Percentiles rank a stretch among this genome's conserved stretches.
Evolutionary conservation across 2,113 vertebrate species (phyloP).

Genomic region (Antidorcas marsupialis): DNA sequence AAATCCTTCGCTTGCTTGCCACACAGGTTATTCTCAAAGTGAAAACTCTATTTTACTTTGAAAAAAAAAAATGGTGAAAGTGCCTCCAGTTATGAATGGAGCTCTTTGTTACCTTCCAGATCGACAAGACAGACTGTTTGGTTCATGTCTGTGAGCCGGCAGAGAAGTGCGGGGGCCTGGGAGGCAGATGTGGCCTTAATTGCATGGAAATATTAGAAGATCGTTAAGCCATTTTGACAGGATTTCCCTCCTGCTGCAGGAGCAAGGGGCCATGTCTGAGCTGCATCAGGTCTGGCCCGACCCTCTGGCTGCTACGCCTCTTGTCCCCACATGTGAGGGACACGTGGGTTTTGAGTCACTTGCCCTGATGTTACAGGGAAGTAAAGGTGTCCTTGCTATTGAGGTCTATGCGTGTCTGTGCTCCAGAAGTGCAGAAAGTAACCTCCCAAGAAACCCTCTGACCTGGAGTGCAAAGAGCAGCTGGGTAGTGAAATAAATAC

Average conservation of each 20-base stretch:
- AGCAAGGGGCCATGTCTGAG: slow-evolving; percentile 44
- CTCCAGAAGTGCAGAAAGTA: background rate
- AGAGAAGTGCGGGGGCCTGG: slow-evolving; percentile 82
- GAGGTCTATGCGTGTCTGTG: background rate
- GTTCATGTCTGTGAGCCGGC: slow-evolving; percentile 83
- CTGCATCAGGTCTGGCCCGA: slow-evolving; percentile 39
- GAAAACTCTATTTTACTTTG: slow-evolving; percentile 81
- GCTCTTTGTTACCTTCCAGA: slow-evolving; percentile 81
- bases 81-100: slow-evolving; percentile 81
- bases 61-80: slow-evolving; percentile 70
- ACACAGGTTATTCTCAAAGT: slow-evolving; percentile 82
- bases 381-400: background rate
- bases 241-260: slow-evolving; percentile 76
- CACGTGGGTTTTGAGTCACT: background rate
- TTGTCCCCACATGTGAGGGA: background rate
- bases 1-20: slow-evolving; percentile 75
- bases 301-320: slow-evolving; percentile 27
- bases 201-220: slow-evolving; percentile 86
- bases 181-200: slow-evolving; percentile 89
- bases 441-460: background rate
- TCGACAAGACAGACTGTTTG: slow-evolving; percentile 86
- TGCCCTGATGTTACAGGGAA: background rate
- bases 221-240: slow-evolving; percentile 83
- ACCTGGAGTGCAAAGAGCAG: background rate
- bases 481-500: background rate